A percentile compares a stretch with the other conserved stretches of the same genome.
Conservation (phyloP, 2,888 invertebrate genomes). For the Lithophane ornitopus region DNA sequence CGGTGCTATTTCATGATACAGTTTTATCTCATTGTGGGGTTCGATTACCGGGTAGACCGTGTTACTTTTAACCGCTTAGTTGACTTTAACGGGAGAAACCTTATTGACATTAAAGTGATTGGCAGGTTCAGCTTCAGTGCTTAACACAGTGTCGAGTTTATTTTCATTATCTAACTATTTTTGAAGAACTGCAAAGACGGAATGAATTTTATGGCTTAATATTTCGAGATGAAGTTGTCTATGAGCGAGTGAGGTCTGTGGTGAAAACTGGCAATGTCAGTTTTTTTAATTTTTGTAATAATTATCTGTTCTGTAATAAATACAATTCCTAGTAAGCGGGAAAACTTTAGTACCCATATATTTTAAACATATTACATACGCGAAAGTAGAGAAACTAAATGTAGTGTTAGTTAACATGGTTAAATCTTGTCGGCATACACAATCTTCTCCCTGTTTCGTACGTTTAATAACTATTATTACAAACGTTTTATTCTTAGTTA, state of each 20-base stretch:
- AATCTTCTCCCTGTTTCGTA: constrained; percentile 27
- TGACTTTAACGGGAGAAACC: constrained; percentile 56
- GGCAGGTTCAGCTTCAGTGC: constrained; percentile 29
- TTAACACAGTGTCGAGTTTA: not conserved
- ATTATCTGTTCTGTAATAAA: not conserved
- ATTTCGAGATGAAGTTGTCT: not conserved
- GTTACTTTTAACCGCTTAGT: constrained; percentile 66
- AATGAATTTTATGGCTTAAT: not conserved
- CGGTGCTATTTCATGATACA: constrained; percentile 78
- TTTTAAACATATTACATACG: constrained; percentile 7
- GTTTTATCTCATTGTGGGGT: constrained; percentile 70
- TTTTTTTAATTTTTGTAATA: not conserved
- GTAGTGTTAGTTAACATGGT: constrained; percentile 22
- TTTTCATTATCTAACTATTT: not conserved
- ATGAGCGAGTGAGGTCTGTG: no score
- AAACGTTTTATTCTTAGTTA: constrained; percentile 15
- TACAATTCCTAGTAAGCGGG: not conserved
- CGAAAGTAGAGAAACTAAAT: constrained; percentile 17
- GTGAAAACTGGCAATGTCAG: not conserved
- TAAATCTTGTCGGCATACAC: constrained; percentile 20
- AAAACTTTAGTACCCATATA: not conserved
- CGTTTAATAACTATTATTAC: constrained; percentile 18
- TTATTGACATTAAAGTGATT: constrained; percentile 48
- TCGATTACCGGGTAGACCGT: constrained; percentile 66
- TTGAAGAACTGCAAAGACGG: not conserved